Evolutionary conservation across 2,797 vertebrate genomes (phyloP), one percentile per base, ranked within the genome.

Genomic region (Lutjanus argentimaculatus): DNA sequence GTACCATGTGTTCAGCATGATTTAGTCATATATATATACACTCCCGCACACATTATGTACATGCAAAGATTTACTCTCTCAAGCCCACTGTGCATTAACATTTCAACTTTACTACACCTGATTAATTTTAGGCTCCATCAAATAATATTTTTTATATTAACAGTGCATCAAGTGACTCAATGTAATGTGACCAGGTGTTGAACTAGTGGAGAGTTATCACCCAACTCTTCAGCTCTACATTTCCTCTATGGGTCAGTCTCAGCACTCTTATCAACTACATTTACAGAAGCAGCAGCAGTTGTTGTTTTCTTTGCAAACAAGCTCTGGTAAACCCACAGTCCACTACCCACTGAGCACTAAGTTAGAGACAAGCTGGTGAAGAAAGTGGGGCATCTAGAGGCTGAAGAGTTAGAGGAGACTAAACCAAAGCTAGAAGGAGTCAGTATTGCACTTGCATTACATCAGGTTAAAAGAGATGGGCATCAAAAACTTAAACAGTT

Each of bases 1-100:
- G 30, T 45, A 46, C n/a, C 8, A 30, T 62, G 36, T 69, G 66
- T 62, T 76, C 76, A 79, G 49, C 36, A 56, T 62, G 40, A 62
- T 74, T 82, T 16, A 48, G 68, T 40, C 69, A 66, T 36, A 72
- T 61, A 53, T 59, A n/a, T n/a, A n/a, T 46, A 13, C 3, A 46
- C 10, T 80, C 52, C 25, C 6, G 45, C 40, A 21, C 7, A 62
- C 55, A 64, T 2, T 4, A 21, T 5, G 65, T 59, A n/a, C n/a
- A n/a, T n/a, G n/a, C n/a, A n/a, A n/a, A n/a, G n/a, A n/a, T n/a
- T n/a, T n/a, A n/a, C n/a, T n/a, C n/a, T n/a, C n/a, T n/a, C n/a
- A n/a, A n/a, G n/a, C 57, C 43, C 6, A 2, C 42, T 62, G 10
- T 51, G 51, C 11, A 30, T n/a, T 45, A 72, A 67, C 67, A 42